phyloP scores from a whole-genome alignment of 2,113 vertebrate genomes.

The Mungos mungo region DNA sequence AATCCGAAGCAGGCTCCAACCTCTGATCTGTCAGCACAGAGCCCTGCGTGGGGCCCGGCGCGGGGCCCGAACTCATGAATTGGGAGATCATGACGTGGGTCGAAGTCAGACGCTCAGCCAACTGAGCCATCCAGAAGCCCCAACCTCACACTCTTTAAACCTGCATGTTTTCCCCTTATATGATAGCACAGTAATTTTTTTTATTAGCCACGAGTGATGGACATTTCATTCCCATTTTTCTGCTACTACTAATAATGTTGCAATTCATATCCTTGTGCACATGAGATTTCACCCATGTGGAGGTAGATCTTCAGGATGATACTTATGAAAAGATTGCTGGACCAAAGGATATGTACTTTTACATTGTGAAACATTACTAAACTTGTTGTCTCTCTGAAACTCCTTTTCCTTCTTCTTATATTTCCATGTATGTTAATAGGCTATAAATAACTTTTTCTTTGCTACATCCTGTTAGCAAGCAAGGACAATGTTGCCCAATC shows the following conservation, averaged over 20 bases:
- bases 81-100: too few relatives aligned
- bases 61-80: too few relatives aligned
- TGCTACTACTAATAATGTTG: background rate
- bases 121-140: too few relatives aligned
- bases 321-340: background rate
- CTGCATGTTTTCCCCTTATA: background rate
- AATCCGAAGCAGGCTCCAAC: too few relatives aligned
- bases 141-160: background rate
- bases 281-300: background rate
- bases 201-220: background rate
- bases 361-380: background rate
- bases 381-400: background rate
- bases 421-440: background rate
- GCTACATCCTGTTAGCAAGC: background rate
- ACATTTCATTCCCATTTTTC: background rate
- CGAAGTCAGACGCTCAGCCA: too few relatives aligned
- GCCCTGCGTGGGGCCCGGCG: too few relatives aligned
- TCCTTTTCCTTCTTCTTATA: background rate
- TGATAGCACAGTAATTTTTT: background rate
- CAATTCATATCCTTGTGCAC: background rate
- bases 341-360: background rate
- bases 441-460: background rate
- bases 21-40: too few relatives aligned
- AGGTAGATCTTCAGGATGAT: background rate
- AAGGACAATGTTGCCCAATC: background rate